These are phyloP conservation scores for Gastrophysa polygoni DNA, from an alignment of 2,888 invertebrate genomes.

Conservation along the genomic window DNA sequence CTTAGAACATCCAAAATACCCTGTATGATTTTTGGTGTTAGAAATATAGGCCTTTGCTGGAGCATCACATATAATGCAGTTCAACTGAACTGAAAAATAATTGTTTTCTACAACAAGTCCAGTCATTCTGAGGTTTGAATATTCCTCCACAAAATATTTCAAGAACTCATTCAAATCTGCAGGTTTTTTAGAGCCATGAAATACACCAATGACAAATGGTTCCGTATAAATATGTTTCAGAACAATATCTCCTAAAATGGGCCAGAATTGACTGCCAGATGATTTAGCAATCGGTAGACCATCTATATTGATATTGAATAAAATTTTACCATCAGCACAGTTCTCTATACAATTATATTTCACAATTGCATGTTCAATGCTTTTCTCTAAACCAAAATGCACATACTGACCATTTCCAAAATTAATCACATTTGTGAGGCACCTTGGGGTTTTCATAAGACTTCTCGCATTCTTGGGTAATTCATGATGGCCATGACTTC, in stretches of 20 bases:
- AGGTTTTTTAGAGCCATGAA: neutral
- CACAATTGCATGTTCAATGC: slow-evolving; percentile 3
- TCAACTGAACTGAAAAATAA: neutral
- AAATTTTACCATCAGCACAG: neutral
- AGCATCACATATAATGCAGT: neutral
- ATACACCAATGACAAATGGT: slow-evolving; percentile 3
- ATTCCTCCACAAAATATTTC: neutral
- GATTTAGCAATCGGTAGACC: neutral
- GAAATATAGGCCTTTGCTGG: neutral
- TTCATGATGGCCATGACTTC: too few species aligned
- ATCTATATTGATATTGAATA: slow-evolving; percentile 3
- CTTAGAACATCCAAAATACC: too few species aligned
- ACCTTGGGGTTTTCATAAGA: slow-evolving; percentile 2
- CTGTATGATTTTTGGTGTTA: neutral
- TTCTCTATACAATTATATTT: too few species aligned
- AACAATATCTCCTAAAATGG: neutral
- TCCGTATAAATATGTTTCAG: neutral
- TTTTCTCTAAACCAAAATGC: slow-evolving; percentile 7
- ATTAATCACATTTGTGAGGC: slow-evolving; percentile 5
- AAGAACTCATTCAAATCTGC: neutral
- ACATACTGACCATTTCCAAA: slow-evolving; percentile 4
- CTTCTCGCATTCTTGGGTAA: slow-evolving; percentile 6
- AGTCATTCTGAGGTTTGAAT: neutral
- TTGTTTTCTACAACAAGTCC: neutral
- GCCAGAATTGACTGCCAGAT: slow-evolving; percentile 1